These are phyloP conservation scores for Drosophila subobscura DNA, from an alignment of 1,140 invertebrate genomes.

Conservation along the genomic window DNA sequence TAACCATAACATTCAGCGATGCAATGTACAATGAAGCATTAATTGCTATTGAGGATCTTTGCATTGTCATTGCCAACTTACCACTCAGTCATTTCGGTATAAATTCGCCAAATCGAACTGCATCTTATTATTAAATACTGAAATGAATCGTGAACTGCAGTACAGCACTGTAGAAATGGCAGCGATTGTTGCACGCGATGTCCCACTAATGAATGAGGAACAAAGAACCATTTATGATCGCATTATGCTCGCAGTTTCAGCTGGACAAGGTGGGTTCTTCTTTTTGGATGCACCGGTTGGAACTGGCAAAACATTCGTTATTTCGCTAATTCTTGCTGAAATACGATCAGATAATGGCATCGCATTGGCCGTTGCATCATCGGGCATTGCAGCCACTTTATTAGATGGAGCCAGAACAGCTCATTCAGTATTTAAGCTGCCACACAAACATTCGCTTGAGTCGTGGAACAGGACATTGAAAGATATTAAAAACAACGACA, in stretches of 20 bases:
- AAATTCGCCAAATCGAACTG: constrained; percentile 60
- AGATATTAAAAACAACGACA: too few species aligned
- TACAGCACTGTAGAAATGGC: constrained; percentile 34
- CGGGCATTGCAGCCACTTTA: too few species aligned
- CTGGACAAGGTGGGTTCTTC: neutral
- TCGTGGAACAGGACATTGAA: too few species aligned
- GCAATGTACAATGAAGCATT: constrained; percentile 70
- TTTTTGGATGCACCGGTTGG: neutral
- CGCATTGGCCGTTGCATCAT: neutral
- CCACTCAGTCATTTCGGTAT: constrained; percentile 63
- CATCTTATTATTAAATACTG: constrained; percentile 3
- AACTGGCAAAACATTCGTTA: neutral
- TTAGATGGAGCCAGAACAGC: too few species aligned
- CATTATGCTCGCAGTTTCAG: neutral
- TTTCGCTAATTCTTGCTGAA: neutral
- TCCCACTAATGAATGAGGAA: constrained; percentile 8
- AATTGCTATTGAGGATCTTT: constrained; percentile 74
- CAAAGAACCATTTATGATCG: neutral
- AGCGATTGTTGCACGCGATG: constrained; percentile 13
- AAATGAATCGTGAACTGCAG: constrained; percentile 39
- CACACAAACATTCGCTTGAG: too few species aligned
- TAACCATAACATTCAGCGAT: constrained; percentile 33
- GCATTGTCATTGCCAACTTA: constrained; percentile 57
- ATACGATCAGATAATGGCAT: neutral
- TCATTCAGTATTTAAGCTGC: too few species aligned